These are phyloP conservation scores for Noctilio leporinus DNA, from an alignment of 2,113 vertebrate genomes.

Conservation along the genomic window DNA sequence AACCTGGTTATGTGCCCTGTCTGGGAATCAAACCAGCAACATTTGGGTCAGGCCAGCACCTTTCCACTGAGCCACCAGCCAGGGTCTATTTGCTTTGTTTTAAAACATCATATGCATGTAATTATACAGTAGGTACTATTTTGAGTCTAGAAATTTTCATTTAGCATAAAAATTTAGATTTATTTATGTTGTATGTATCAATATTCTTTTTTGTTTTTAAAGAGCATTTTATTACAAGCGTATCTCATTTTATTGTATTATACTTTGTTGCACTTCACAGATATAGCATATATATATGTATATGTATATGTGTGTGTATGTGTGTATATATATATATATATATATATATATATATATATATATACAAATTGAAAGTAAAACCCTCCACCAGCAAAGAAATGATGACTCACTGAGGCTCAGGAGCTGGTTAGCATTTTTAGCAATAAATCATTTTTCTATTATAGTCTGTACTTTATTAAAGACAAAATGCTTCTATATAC, in stretches of 20 bases:
- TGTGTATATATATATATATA: no score
- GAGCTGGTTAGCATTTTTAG: not conserved
- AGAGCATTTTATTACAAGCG: not conserved
- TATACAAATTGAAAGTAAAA: not conserved
- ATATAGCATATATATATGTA: not conserved
- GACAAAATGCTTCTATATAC: not conserved
- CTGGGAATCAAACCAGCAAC: no score
- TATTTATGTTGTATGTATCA: not conserved
- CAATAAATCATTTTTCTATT: not conserved
- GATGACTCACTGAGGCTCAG: not conserved
- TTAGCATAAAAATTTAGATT: not conserved
- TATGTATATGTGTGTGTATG: no score
- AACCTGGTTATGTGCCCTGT: no score
- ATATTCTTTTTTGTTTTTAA: not conserved
- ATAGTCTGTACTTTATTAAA: not conserved
- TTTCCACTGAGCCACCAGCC: no score
- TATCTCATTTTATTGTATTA: not conserved
- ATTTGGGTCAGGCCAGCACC: no score
- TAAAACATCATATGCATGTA: not conserved
- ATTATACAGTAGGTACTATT: not conserved
- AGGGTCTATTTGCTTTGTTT: not conserved
- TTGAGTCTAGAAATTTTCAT: not conserved
- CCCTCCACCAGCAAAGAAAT: not conserved
- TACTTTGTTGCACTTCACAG: not conserved
- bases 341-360: no score